A percentile compares a stretch with the other conserved stretches of the same genome.
These are phyloP conservation scores for Microcebus jonahi DNA, from an alignment of 2,113 vertebrate genomes.

Conservation along the genomic window DNA sequence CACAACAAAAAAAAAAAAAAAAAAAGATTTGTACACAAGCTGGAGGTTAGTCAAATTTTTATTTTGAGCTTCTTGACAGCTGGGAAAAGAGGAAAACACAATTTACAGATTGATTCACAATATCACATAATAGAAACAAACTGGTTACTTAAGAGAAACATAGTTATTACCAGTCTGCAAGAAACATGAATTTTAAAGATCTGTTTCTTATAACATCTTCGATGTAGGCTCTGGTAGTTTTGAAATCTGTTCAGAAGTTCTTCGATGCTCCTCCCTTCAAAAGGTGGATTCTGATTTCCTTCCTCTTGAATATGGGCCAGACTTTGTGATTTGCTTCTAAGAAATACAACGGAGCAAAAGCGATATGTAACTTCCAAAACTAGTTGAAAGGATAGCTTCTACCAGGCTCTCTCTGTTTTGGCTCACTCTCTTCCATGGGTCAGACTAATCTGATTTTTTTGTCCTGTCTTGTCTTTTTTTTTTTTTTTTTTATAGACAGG, in stretches of 20 bases:
- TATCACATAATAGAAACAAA: conserved; percentile 28
- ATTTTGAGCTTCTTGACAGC: conserved; percentile 48
- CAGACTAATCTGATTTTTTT: conserved; percentile 9
- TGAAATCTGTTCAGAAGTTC: neutral
- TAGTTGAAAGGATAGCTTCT: neutral
- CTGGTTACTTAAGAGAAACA: conserved; percentile 14
- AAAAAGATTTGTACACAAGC: conserved; percentile 22
- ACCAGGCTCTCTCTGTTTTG: neutral
- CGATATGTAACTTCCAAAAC: neutral
- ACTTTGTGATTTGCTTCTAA: neutral
- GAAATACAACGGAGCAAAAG: neutral
- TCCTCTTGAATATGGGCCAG: neutral
- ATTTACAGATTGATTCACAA: conserved; percentile 25
- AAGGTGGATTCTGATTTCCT: neutral
- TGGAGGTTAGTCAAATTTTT: conserved; percentile 20
- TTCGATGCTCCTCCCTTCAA: neutral
- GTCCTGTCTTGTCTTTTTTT: too few species aligned
- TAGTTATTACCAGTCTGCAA: neutral
- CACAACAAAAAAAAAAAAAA: too few species aligned
- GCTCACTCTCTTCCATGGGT: neutral
- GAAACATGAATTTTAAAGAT: conserved; percentile 22
- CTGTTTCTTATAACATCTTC: conserved; percentile 24
- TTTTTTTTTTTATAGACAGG: too few species aligned
- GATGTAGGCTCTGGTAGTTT: neutral
- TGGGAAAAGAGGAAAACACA: conserved; percentile 52